Evolutionary conservation across 2,888 invertebrate species (phyloP), one percentile per base, ranked within the genome.

Genomic region (Erebia palarica): DNA sequence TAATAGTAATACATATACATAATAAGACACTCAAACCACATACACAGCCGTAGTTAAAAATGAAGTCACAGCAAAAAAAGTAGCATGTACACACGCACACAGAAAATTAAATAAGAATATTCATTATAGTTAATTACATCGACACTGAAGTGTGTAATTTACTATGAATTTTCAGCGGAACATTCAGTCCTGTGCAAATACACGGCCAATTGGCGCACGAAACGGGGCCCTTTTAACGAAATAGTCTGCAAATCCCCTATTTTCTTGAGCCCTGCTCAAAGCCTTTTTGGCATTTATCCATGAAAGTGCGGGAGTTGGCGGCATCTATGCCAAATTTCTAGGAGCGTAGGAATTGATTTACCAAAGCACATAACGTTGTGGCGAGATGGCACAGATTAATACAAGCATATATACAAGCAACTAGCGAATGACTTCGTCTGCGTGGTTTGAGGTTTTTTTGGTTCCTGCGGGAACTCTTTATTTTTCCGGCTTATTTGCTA

Each of bases 221-320:
- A 51, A 76, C 78, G 75, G 76, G 76, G 78, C 75, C 77, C 80
- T 84, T 85, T 84, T 82, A 83, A 82, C 84, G 81, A 82, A 85
- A 85, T 83, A 83, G 78, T 77, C 77, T 74, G 73, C 76, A 84
- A 86, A 84, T 81, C 81, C 81, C 81, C 81, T 81, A 84, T 84
- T 86, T 85, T 84, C 82, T 84, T 85, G 81, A 77, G 82, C 83
- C 83, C 60, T 69, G 63, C 61, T 74, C 74, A 84, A 78, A 78
- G 75, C 80, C 78, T 80, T 87, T 82, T 85, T 87, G 65, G 65
- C 65, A 87, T 87, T 85, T 84, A 87, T 83, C 83, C 82, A 82
- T 82, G 81, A 82, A 70, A 71, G 78, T 77, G 77, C 65, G 64
- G 61, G 42, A 44, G 55, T 65, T 44, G 60, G 55, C 44, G 42